A percentile compares a stretch with the other conserved stretches of the same genome.
Conservation (phyloP, 2,888 invertebrate genomes). For the Agriopis aurantiaria region DNA sequence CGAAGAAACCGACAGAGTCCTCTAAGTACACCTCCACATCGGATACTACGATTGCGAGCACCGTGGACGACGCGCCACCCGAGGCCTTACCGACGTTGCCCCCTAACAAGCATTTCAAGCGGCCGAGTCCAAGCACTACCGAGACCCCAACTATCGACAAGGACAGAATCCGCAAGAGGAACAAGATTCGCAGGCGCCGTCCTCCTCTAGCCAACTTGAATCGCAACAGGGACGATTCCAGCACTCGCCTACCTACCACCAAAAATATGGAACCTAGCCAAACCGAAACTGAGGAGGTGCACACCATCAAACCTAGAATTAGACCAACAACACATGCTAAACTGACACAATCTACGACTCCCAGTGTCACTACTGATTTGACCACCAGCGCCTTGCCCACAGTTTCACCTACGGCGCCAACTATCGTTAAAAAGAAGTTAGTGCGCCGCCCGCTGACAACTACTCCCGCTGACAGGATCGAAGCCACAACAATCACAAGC, state of each 20-base stretch:
- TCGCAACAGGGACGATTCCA: conserved; percentile 66
- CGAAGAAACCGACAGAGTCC: conserved; percentile 72
- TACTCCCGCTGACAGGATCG: conserved; percentile 63
- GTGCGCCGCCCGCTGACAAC: conserved; percentile 70
- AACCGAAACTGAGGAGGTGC: conserved; percentile 67
- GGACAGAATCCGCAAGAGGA: conserved; percentile 76
- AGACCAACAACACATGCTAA: conserved; percentile 66
- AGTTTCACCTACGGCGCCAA: conserved; percentile 76
- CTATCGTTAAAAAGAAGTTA: conserved; percentile 75
- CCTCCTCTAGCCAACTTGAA: conserved; percentile 68
- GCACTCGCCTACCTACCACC: conserved; percentile 48
- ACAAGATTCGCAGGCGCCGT: conserved; percentile 79
- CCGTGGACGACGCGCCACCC: conserved; percentile 57
- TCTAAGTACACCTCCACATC: conserved; percentile 54
- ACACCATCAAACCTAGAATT: conserved; percentile 73
- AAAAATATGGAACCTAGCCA: conserved; percentile 63
- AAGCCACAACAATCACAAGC: conserved; percentile 69
- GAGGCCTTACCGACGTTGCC: conserved; percentile 80
- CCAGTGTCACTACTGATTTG: conserved; percentile 75
- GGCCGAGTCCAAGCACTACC: conserved; percentile 63
- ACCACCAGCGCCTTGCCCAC: conserved; percentile 82
- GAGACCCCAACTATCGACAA: conserved; percentile 61
- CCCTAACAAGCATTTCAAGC: conserved; percentile 79
- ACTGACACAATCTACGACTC: conserved; percentile 72
- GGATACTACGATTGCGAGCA: conserved; percentile 63